phyloP scores from a whole-genome alignment of 2,888 invertebrate genomes.

The Molorchus minor region DNA sequence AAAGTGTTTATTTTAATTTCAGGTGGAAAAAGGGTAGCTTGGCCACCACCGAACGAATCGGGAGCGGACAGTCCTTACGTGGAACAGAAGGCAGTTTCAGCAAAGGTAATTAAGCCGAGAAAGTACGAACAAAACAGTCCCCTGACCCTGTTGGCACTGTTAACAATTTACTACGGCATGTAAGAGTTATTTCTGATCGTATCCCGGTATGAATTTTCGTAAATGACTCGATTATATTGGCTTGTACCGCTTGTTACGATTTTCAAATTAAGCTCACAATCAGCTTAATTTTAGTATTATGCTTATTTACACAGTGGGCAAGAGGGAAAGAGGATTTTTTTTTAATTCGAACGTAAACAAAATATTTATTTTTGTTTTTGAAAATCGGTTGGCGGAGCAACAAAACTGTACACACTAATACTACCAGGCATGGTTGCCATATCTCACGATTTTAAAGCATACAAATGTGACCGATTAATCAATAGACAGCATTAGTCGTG shows the following conservation, averaged over 20 bases:
- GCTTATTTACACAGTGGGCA: slow-evolving; percentile 25
- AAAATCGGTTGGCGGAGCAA: no score
- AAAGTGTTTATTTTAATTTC: slow-evolving; percentile 58
- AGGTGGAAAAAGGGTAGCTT: slow-evolving; percentile 87
- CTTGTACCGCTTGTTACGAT: slow-evolving; percentile 6
- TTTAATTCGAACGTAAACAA: background rate
- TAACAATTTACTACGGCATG: slow-evolving; percentile 8
- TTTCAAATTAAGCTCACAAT: background rate
- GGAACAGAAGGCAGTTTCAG: slow-evolving; percentile 66
- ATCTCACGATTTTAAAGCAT: no score
- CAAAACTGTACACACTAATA: no score
- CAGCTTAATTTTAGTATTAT: slow-evolving; percentile 19
- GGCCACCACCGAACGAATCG: slow-evolving; percentile 81
- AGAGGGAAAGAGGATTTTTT: slow-evolving; percentile 30
- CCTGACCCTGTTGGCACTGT: slow-evolving; percentile 34
- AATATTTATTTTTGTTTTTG: background rate
- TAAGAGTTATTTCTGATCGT: slow-evolving; percentile 1
- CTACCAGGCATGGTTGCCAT: no score
- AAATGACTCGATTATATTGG: background rate
- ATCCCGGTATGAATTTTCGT: background rate
- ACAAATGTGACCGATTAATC: no score
- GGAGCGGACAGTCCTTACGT: slow-evolving; percentile 60
- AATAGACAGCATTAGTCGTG: no score
- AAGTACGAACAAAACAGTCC: slow-evolving; percentile 5
- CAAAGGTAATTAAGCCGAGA: no score